Percentiles rank a stretch among this genome's conserved stretches.
phyloP scores from a whole-genome alignment of 2,113 vertebrate genomes.

The Pholis gunnellus region DNA sequence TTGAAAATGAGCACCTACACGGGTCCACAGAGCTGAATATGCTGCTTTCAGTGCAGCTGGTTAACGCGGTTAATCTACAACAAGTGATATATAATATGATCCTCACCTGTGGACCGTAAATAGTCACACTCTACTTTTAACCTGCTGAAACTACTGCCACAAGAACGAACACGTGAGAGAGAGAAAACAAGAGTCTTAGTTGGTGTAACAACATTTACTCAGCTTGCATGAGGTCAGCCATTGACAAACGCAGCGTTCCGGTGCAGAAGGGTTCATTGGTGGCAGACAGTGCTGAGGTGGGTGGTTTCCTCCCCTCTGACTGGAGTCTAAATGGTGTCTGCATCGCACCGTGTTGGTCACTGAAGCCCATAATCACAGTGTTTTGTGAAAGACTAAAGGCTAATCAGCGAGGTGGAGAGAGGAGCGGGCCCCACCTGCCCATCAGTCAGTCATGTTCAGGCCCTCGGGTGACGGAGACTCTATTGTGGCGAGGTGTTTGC shows the following conservation, averaged over 20 bases:
- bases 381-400: slow-evolving; percentile 71
- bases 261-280: slow-evolving; percentile 24
- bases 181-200: background rate
- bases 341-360: slow-evolving; percentile 32
- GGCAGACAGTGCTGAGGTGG: slow-evolving; percentile 47
- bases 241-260: background rate
- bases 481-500: slow-evolving; percentile 55
- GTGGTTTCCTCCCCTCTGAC: slow-evolving; percentile 44
- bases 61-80: background rate
- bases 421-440: slow-evolving; percentile 62
- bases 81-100: background rate
- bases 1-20: background rate
- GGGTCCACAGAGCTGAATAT: background rate
- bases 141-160: background rate
- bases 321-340: slow-evolving; percentile 47
- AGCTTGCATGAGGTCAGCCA: slow-evolving; percentile 27
- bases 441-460: slow-evolving; percentile 48
- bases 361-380: slow-evolving; percentile 69
- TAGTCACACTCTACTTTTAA: slow-evolving; percentile 3
- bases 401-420: slow-evolving; percentile 54
- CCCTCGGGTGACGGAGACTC: slow-evolving; percentile 40
- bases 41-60: background rate
- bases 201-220: slow-evolving; percentile 33
- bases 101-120: background rate
- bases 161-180: background rate